Evolutionary conservation across 1,140 invertebrate species (phyloP).

Genomic region (Penaeus chinensis): DNA sequence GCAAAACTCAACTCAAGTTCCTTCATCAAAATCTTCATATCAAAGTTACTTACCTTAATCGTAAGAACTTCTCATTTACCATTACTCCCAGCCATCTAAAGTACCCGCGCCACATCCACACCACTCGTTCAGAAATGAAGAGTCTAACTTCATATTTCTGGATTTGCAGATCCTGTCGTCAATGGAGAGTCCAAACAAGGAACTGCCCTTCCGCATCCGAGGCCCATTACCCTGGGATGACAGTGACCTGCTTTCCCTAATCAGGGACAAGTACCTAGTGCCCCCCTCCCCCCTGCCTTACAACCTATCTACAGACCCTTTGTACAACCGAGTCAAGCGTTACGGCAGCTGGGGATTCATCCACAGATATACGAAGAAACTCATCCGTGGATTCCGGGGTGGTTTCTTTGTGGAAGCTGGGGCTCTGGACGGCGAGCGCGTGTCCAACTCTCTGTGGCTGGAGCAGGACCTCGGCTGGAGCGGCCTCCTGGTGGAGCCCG

Average conservation of each 20-base stretch:
- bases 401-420: constrained; percentile 68
- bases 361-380: constrained; percentile 37
- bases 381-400: constrained; percentile 36
- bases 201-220: too few relatives aligned
- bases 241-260: background rate
- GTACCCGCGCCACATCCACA: too few relatives aligned
- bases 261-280: constrained; percentile 1
- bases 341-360: constrained; percentile 45
- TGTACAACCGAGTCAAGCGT: background rate
- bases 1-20: too few relatives aligned
- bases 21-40: too few relatives aligned
- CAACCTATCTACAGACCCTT: constrained; percentile 33
- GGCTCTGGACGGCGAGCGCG: constrained; percentile 67
- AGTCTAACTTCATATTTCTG: too few relatives aligned
- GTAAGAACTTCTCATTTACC: too few relatives aligned
- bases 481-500: constrained; percentile 68
- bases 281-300: constrained; percentile 49
- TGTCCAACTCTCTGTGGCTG: constrained; percentile 67
- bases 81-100: too few relatives aligned
- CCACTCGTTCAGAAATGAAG: too few relatives aligned
- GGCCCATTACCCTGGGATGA: background rate
- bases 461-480: constrained; percentile 66
- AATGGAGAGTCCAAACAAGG: too few relatives aligned
- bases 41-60: too few relatives aligned
- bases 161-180: too few relatives aligned